Evolutionary conservation across 2,797 vertebrate genomes (phyloP), one percentile per base, ranked within the genome.

Genomic region (Sternarchorhynchus goeldii): DNA sequence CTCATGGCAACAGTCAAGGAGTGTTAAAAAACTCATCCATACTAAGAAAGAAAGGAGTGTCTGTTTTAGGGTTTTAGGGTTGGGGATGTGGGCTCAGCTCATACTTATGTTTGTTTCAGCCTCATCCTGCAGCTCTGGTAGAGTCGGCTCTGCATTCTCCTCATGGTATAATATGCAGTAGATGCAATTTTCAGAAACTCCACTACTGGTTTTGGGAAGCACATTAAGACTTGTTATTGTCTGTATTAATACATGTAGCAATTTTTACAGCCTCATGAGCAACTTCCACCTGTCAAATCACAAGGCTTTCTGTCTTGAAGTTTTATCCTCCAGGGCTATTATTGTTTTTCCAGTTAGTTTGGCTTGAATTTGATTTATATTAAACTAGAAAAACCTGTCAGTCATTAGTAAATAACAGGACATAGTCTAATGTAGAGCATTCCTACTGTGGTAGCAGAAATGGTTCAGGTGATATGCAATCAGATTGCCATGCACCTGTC

Each of bases 221-320:
- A 68, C 74, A 76, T 70, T 18, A 69, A 34, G 18, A 32, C 21
- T 5, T 12, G 17, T 6, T 68, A 68, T 45, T 50, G 65, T 36
- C 21, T 67, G 45, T 50, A 14, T 10, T 50, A 50, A 50, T 14
- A 12, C 45, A 50, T 50, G 45, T 14, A 12, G 45, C 45, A 50
- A 50, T 50, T 10, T 12, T 50, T 50, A 50, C 45, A 50, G 14
- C 14, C 10, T 12, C 45, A 50, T 20, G 17, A 20, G 25, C 55
- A 0, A 21, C 32, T 65, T 16, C 21, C n/a, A 65, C 60, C 45
- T 36, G 21, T 36, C n/a, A 75, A 55, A 75, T 75, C 18, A 17
- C 7, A 36, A 39, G 16, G 12, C 2, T 25, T 31, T 21, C 29
- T 50, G 59, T 66, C 29, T 55, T 64, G 6, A 17, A 60, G 20